A percentile compares a stretch with the other conserved stretches of the same genome.
Evolutionary conservation across 2,888 invertebrate species (phyloP).

Genomic region (Cephus spinipes): DNA sequence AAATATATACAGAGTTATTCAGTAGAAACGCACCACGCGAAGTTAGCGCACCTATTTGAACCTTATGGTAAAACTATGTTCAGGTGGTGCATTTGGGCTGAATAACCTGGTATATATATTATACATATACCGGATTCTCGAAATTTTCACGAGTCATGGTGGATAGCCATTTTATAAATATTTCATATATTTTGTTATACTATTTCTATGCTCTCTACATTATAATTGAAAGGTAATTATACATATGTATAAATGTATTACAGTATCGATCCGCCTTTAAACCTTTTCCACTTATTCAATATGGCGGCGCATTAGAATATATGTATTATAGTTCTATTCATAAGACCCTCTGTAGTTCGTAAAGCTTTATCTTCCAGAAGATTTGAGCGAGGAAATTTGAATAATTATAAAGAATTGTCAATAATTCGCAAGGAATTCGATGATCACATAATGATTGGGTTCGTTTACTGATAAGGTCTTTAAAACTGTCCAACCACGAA

Average conservation of each 20-base stretch:
- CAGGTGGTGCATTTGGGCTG: no score
- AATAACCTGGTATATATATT: neutral
- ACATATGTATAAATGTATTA: neutral
- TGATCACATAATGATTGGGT: neutral
- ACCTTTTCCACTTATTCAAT: neutral
- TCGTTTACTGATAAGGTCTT: neutral
- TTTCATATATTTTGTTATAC: conserved; percentile 67
- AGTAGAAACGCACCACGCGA: no score
- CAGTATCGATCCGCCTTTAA: neutral
- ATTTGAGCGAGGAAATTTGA: neutral
- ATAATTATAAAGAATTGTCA: neutral
- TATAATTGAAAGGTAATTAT: conserved; percentile 30
- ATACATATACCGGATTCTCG: conserved; percentile 5
- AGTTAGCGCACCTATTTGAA: no score
- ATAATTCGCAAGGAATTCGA: neutral
- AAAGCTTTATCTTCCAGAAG: neutral
- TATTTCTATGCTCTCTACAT: conserved; percentile 62
- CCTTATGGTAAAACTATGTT: no score
- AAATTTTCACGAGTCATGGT: conserved; percentile 49
- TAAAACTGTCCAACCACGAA: neutral
- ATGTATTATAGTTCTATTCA: neutral
- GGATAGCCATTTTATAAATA: conserved; percentile 60
- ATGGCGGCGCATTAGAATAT: neutral
- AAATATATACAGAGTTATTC: neutral
- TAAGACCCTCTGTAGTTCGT: neutral